Evolutionary conservation across 2,797 vertebrate genomes (phyloP), one percentile per base, ranked within the genome.

Genomic region (Stomatorhinus walkeri): DNA sequence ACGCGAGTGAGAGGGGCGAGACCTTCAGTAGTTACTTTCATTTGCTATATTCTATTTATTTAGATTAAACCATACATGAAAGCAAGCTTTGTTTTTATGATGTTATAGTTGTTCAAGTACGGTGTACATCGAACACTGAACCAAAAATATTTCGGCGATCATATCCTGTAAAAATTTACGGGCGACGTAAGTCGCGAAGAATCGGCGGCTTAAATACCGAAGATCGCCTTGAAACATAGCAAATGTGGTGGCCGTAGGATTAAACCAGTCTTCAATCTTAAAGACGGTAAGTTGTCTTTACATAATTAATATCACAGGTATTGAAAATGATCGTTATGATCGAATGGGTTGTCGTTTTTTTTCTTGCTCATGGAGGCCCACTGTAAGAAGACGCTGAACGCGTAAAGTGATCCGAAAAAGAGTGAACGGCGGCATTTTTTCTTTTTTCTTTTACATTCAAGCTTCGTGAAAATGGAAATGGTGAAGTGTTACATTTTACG

Each of bases 11-110:
- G 10, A 59, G 85, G 85, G 28, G 51, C 52, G 51, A 40, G 52
- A 40, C 40, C 76, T 56, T n/a, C 14, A n/a, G 51, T n/a, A 59
- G 51, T 87, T 87, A 87, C 85, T 87, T 87, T 87, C 85, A 28
- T 56, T 87, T 56, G 52, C 52, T 56, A 32, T 32, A 85, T 28
- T 32, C 24, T 59, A 51, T 87, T 87, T 56, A 59, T 87, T 56
- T 52, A 8, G 16, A 19, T 40, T 22, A 54, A 40, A 51, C 24
- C 48, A 46, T 51, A 49, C 43, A 51, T 49, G 8, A 48, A 51
- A 10, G n/a, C 10, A 48, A 85, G 22, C 48, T 49, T 85, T 51
- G 22, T 85, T 16, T 86, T 56, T 56, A 54, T 56, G 8, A 56
- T 87, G 28, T 43, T 56, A 56, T 87, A 40, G 14, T 56, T 40